Percentiles rank a stretch among this genome's conserved stretches.
phyloP scores from a whole-genome alignment of 1,140 invertebrate genomes.

The Diorhabda elongata region DNA sequence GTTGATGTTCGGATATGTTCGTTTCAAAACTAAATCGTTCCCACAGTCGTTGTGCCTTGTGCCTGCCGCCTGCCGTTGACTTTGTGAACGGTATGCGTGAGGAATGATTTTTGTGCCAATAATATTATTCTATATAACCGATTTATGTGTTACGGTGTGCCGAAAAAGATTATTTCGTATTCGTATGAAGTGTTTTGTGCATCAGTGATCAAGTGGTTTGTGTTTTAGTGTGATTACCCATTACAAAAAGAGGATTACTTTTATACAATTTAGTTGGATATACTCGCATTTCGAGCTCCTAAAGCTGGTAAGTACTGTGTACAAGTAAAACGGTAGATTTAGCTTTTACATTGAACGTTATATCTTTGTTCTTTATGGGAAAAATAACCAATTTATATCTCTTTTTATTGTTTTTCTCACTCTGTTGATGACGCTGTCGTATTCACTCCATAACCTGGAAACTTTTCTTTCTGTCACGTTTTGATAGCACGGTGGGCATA shows the following conservation, averaged over 20 bases:
- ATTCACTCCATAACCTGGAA: slow-evolving; percentile 7
- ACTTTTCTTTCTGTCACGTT: slow-evolving; percentile 5
- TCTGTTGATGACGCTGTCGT: slow-evolving; percentile 11
- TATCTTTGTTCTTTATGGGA: slow-evolving; percentile 21
- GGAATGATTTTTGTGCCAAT: slow-evolving; percentile 19
- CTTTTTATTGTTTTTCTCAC: slow-evolving; percentile 13
- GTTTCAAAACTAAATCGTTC: slow-evolving; percentile 15
- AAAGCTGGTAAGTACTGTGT: neutral
- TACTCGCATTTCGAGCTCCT: neutral
- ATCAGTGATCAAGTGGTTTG: slow-evolving; percentile 13
- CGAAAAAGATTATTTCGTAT: neutral
- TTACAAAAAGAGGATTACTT: slow-evolving; percentile 13
- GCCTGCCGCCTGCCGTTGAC: slow-evolving; percentile 18
- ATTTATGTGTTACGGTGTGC: slow-evolving; percentile 5
- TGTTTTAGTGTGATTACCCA: slow-evolving; percentile 14
- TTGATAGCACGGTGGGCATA: neutral
- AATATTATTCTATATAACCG: slow-evolving; percentile 9
- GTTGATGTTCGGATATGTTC: slow-evolving; percentile 7
- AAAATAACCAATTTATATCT: slow-evolving; percentile 16
- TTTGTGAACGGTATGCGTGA: slow-evolving; percentile 18
- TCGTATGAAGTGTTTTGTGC: slow-evolving; percentile 10
- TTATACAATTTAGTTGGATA: neutral
- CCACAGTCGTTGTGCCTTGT: slow-evolving; percentile 17
- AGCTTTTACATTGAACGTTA: neutral
- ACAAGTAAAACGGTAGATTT: no score